Percentiles rank a stretch among this genome's conserved stretches.
Evolutionary conservation across 2,113 vertebrate species (phyloP).

Genomic region (rabbit (Oryctolagus cuniculus)): mOryCun1.1 NC_091442.1:113927001-113927500

Average conservation of each 20-base stretch:
- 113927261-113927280: neutral
- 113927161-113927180: neutral
- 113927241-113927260: neutral
- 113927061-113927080: rapidly evolving
- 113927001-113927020: rapidly evolving
- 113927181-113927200: neutral
- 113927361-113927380: neutral
- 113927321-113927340: neutral
- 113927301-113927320: neutral
- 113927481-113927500: neutral
- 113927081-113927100: neutral
- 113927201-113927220: neutral
- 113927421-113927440: too few relatives aligned
- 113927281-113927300: neutral
- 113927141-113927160: neutral
- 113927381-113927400: neutral
- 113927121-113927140: neutral
- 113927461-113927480: neutral
- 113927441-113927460: neutral
- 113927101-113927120: neutral
- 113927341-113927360: neutral
- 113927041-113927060: rapidly evolving
- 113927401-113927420: too few relatives aligned
- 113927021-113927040: rapidly evolving
- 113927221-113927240: too few relatives aligned